Percentiles rank a stretch among this genome's conserved stretches.
phyloP scores from a whole-genome alignment of 2,113 vertebrate genomes.

The Lota lota region DNA sequence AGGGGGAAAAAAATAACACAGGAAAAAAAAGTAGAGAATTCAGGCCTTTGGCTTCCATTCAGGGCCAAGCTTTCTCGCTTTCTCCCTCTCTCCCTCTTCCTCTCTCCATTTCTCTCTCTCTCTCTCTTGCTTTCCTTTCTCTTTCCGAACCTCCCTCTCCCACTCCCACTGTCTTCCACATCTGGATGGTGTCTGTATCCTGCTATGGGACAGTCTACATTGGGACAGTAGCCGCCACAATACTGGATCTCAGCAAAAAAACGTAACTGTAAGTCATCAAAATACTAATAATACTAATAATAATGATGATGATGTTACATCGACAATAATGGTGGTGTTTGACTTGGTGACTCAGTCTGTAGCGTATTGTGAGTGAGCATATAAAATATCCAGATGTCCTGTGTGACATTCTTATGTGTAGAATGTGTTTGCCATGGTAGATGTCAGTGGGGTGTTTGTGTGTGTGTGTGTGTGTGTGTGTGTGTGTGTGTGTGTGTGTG shows the following conservation, averaged over 20 bases:
- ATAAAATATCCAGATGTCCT: no score
- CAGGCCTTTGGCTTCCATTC: conserved; percentile 60
- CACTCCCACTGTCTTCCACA: conserved; percentile 62
- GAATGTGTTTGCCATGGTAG: no score
- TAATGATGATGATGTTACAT: no score
- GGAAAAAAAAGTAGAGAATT: conserved; percentile 69
- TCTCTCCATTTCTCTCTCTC: conserved; percentile 16
- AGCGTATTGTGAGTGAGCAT: no score
- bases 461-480: no score
- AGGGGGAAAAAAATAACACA: conserved; percentile 20
- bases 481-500: no score
- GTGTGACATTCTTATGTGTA: no score
- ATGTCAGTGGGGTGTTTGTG: no score
- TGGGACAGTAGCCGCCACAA: conserved; percentile 49
- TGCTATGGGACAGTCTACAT: conserved; percentile 76
- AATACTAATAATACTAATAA: no score
- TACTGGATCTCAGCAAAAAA: conserved; percentile 14
- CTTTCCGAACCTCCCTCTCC: conserved; percentile 37
- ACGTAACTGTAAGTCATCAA: no score
- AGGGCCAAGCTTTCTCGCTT: conserved; percentile 34
- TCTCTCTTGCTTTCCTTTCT: conserved; percentile 10
- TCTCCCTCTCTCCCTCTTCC: conserved; percentile 44
- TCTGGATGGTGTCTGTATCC: conserved; percentile 79
- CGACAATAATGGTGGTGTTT: no score
- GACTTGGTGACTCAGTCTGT: no score